A percentile compares a stretch with the other conserved stretches of the same genome.
Evolutionary conservation across 2,113 vertebrate species (phyloP).

Genomic region (Lepisosteus osseus): DNA sequence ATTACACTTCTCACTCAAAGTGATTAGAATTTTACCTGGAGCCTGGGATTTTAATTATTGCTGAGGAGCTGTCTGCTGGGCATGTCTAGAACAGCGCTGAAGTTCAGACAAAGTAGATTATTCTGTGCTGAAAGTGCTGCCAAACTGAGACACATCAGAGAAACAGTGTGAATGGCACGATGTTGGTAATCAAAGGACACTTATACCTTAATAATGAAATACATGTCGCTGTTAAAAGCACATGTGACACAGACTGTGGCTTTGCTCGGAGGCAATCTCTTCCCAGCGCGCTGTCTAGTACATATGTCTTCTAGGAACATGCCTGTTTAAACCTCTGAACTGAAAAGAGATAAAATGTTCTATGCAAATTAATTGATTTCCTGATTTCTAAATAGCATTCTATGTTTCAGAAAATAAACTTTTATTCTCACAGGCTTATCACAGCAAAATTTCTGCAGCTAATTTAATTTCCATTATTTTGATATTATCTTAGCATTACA

Average conservation of each 20-base stretch:
- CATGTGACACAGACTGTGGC: neutral
- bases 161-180: neutral
- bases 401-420: neutral
- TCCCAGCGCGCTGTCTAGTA: neutral
- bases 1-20: neutral
- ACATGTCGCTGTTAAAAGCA: neutral
- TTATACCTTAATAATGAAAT: neutral
- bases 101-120: constrained; percentile 1
- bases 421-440: neutral
- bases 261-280: neutral
- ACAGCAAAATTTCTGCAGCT: neutral
- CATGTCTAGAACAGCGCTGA: neutral
- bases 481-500: neutral
- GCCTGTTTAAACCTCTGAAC: neutral
- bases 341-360: neutral
- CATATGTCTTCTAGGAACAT: neutral
- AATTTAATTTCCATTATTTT: neutral
- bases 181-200: neutral
- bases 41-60: neutral
- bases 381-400: neutral
- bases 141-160: neutral
- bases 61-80: neutral
- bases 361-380: neutral
- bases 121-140: neutral
- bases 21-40: neutral